Conservation (phyloP, 2,888 invertebrate genomes). For the Tupiocoris notatus region DNA sequence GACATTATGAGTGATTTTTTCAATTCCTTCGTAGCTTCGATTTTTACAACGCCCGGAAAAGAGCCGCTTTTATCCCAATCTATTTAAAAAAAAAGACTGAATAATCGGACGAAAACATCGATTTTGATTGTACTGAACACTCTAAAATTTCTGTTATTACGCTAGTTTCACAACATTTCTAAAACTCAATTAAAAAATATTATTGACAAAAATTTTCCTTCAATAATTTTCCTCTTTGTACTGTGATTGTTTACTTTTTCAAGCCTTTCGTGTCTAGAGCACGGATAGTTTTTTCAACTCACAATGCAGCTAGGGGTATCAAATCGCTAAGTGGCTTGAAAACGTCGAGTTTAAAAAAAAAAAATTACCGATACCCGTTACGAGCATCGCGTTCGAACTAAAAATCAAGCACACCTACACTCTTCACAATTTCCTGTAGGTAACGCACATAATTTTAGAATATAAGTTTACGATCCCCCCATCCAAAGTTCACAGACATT, state of each 20-base stretch:
- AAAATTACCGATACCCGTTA: conserved; percentile 14
- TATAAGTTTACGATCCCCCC: conserved; percentile 24
- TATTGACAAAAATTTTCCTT: conserved; percentile 26
- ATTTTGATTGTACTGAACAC: conserved; percentile 38
- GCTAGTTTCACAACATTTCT: conserved; percentile 32
- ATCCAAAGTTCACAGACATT: conserved; percentile 10
- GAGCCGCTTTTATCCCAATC: not conserved
- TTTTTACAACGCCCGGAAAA: not conserved
- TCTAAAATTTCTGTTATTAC: conserved; percentile 11
- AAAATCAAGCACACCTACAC: conserved; percentile 31
- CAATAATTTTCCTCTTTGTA: conserved; percentile 31
- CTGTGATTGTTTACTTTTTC: conserved; percentile 31
- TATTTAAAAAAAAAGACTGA: not conserved
- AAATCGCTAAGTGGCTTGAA: conserved; percentile 40
- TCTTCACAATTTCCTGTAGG: conserved; percentile 31
- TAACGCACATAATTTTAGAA: conserved; percentile 40
- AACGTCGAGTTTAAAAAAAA: conserved; percentile 3
- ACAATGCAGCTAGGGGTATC: conserved; percentile 47
- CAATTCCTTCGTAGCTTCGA: no score
- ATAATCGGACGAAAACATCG: conserved; percentile 9
- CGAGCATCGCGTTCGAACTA: not conserved
- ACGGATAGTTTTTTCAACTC: conserved; percentile 39
- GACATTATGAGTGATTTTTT: no score
- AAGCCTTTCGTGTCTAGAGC: conserved; percentile 32
- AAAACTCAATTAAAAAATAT: conserved; percentile 37